A percentile compares a stretch with the other conserved stretches of the same genome.
Conservation (phyloP, 2,113 vertebrate genomes). For the Phoenicopterus ruber region DNA sequence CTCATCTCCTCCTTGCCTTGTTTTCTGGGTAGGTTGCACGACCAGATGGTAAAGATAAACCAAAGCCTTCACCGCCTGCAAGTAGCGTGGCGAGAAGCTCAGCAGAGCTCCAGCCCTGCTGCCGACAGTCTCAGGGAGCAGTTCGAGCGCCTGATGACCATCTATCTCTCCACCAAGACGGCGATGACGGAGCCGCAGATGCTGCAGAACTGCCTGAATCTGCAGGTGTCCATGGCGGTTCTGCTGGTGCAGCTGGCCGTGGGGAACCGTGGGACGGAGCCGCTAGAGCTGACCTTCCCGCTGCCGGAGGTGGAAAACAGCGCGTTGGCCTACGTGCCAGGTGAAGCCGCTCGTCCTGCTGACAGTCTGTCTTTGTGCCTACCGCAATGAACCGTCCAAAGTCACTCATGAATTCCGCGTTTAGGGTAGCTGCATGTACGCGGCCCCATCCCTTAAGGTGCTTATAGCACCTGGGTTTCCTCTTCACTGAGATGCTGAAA, state of each 20-base stretch:
- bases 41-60: slow-evolving; percentile 99
- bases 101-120: slow-evolving; percentile 84
- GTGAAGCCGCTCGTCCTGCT: slow-evolving; percentile 58
- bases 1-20: not conserved
- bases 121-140: slow-evolving; percentile 91
- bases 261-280: slow-evolving; percentile 84
- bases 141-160: slow-evolving; percentile 95
- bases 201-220: slow-evolving; percentile 93
- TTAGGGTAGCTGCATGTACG: accelerated
- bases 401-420: not conserved
- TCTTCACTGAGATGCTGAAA: not conserved
- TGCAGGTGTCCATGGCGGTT: slow-evolving; percentile 91
- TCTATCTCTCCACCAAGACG: slow-evolving; percentile 95
- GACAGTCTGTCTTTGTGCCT: not conserved
- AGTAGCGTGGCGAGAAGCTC: slow-evolving; percentile 92
- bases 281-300: slow-evolving; percentile 83
- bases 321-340: slow-evolving; percentile 88
- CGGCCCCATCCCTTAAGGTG: not conserved
- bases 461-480: not conserved
- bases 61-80: slow-evolving; percentile 97
- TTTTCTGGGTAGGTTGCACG: slow-evolving; percentile 82
- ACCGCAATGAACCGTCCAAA: not conserved
- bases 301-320: slow-evolving; percentile 79
- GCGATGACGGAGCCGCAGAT: slow-evolving; percentile 90
- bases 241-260: slow-evolving; percentile 90